phyloP scores from a whole-genome alignment of 2,888 invertebrate genomes.

The Hoplodrina blanda region DNA sequence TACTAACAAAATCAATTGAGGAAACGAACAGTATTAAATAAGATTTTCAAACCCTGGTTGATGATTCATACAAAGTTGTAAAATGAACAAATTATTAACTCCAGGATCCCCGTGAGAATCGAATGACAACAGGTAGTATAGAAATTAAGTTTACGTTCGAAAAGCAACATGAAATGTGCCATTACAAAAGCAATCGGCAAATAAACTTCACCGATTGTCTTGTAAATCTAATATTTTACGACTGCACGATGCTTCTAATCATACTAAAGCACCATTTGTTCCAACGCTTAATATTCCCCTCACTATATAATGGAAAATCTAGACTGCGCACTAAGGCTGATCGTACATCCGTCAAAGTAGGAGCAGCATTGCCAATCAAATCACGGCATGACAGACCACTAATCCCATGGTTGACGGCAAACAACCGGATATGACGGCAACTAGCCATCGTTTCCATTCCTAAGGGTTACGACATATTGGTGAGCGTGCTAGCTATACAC shows the following conservation, averaged over 20 bases:
- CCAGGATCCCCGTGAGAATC: neutral
- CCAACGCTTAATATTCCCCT: conserved; percentile 34
- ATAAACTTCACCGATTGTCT: conserved; percentile 25
- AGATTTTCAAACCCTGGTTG: neutral
- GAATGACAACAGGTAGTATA: conserved; percentile 28
- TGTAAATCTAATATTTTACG: conserved; percentile 48
- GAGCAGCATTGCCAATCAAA: conserved; percentile 54
- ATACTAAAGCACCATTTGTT: conserved; percentile 35
- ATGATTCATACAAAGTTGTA: neutral
- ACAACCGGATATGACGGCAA: conserved; percentile 76
- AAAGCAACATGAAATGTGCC: conserved; percentile 31
- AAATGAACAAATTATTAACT: conserved; percentile 16
- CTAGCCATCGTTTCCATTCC: conserved; percentile 71
- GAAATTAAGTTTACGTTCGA: conserved; percentile 23
- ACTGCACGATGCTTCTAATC: conserved; percentile 16
- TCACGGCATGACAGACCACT: conserved; percentile 42
- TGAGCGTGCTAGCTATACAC: conserved; percentile 2
- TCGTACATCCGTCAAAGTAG: conserved; percentile 36
- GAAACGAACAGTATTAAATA: conserved; percentile 3
- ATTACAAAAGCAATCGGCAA: conserved; percentile 30
- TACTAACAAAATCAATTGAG: neutral
- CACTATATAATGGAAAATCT: conserved; percentile 32
- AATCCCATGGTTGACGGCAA: conserved; percentile 55
- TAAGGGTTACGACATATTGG: conserved; percentile 61
- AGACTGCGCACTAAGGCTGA: conserved; percentile 11